A percentile compares a stretch with the other conserved stretches of the same genome.
Conservation (phyloP, 1,140 invertebrate genomes). For the Drosophila gunungcola region DNA sequence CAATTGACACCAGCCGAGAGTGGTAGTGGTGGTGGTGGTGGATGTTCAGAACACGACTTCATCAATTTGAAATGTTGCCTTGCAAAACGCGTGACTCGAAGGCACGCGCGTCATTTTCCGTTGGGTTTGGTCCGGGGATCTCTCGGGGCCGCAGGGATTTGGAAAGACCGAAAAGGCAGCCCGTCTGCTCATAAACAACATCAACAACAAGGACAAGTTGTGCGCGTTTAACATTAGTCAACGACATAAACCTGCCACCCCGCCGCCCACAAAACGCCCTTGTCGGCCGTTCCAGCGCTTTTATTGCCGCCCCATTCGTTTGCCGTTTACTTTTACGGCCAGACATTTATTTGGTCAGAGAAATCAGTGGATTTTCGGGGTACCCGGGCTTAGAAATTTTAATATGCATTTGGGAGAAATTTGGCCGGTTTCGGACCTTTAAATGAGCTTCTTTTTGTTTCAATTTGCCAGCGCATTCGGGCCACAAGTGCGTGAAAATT, state of each 20-base stretch:
- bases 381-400: slow-evolving; percentile 59
- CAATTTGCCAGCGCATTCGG: slow-evolving; percentile 56
- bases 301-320: slow-evolving; percentile 75
- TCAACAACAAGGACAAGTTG: slow-evolving; percentile 79
- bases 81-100: slow-evolving; percentile 58
- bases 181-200: slow-evolving; percentile 76
- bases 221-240: slow-evolving; percentile 76
- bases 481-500: slow-evolving; percentile 69
- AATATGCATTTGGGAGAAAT: slow-evolving; percentile 84
- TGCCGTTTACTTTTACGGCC: slow-evolving; percentile 80
- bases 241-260: slow-evolving; percentile 65
- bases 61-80: slow-evolving; percentile 82
- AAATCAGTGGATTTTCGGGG: slow-evolving; percentile 50
- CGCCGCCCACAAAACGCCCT: slow-evolving; percentile 20
- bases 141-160: slow-evolving; percentile 68
- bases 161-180: slow-evolving; percentile 49
- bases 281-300: slow-evolving; percentile 36
- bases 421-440: slow-evolving; percentile 24
- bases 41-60: slow-evolving; percentile 61
- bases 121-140: slow-evolving; percentile 32
- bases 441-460: slow-evolving; percentile 76
- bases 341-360: slow-evolving; percentile 74
- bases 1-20: slow-evolving; percentile 75
- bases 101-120: slow-evolving; percentile 73
- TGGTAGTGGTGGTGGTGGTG: slow-evolving; percentile 3